Evolutionary conservation across 2,797 vertebrate species (phyloP).

Genomic region (Hippoglossus hippoglossus): DNA sequence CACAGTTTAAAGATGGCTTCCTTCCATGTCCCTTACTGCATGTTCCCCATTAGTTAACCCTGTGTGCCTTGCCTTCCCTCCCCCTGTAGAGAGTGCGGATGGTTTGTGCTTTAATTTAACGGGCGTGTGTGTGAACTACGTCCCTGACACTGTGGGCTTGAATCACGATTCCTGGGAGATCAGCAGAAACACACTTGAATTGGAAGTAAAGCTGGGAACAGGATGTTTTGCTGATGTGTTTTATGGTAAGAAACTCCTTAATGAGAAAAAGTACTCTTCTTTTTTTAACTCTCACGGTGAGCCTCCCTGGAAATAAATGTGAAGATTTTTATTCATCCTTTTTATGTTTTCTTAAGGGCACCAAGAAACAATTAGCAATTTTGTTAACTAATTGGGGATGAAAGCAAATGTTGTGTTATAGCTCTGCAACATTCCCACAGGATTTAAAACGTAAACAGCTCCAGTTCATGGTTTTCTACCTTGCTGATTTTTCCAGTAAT

Average conservation of each 20-base stretch:
- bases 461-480: too few relatives aligned
- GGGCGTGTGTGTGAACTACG: slow-evolving; percentile 92
- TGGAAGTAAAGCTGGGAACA: slow-evolving; percentile 96
- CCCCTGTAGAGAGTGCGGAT: slow-evolving; percentile 93
- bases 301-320: not conserved
- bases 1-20: slow-evolving; percentile 58
- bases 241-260: slow-evolving; percentile 92
- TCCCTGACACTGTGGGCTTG: slow-evolving; percentile 97
- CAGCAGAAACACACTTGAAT: slow-evolving; percentile 88
- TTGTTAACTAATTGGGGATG: slow-evolving; percentile 1
- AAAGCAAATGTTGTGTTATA: slow-evolving; percentile 9
- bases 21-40: slow-evolving; percentile 90
- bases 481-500: not conserved
- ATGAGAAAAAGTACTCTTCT: not conserved
- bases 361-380: not conserved
- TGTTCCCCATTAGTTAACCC: slow-evolving; percentile 89
- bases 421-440: slow-evolving; percentile 15
- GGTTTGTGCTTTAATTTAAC: slow-evolving; percentile 99
- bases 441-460: not conserved
- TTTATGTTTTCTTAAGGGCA: not conserved
- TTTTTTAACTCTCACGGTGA: not conserved
- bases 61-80: slow-evolving; percentile 75
- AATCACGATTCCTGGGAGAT: slow-evolving; percentile 99
- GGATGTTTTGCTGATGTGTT: slow-evolving; percentile 99
- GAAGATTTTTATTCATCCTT: slow-evolving; percentile 1